These are phyloP conservation scores for Smittia sp. DNA, from an alignment of 2,888 invertebrate species.

Conservation along the genomic window DNA sequence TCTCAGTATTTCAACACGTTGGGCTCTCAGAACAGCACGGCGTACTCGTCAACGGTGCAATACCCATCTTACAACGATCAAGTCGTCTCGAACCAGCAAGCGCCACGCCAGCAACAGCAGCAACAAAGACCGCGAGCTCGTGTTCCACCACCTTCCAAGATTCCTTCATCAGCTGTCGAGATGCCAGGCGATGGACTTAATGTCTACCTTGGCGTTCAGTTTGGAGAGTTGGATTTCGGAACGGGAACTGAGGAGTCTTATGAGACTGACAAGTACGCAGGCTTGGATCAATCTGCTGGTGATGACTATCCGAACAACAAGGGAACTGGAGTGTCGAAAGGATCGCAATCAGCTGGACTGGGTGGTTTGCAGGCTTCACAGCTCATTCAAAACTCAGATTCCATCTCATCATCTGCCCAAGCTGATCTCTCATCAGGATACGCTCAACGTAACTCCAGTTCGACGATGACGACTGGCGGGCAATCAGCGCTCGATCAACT, in stretches of 20 bases:
- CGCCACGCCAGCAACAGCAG: constrained; percentile 44
- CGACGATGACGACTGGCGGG: constrained; percentile 45
- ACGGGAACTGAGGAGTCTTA: constrained; percentile 55
- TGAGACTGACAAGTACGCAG: constrained; percentile 52
- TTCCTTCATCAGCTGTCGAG: constrained; percentile 90
- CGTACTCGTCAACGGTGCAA: constrained; percentile 47
- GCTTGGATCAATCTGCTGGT: constrained; percentile 42
- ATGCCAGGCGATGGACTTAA: constrained; percentile 87
- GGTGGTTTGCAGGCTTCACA: constrained; percentile 51
- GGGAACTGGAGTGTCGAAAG: constrained; percentile 8
- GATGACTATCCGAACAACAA: constrained; percentile 32
- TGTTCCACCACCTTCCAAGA: constrained; percentile 85
- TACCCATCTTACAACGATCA: constrained; percentile 51
- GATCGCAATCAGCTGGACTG: constrained; percentile 44
- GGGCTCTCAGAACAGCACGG: constrained; percentile 48
- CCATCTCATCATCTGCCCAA: constrained; percentile 34
- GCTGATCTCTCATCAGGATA: constrained; percentile 50
- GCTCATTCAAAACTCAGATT: constrained; percentile 44
- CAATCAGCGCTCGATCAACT: constrained; percentile 49
- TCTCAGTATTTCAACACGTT: constrained; percentile 61
- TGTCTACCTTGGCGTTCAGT: constrained; percentile 86
- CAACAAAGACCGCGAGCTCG: constrained; percentile 64
- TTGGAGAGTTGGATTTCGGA: constrained; percentile 81
- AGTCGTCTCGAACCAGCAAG: constrained; percentile 51
- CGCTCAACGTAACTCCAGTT: constrained; percentile 47